Evolutionary conservation across 2,888 invertebrate genomes (phyloP), one percentile per base, ranked within the genome.

Genomic region (Dryobotodes eremita): DNA sequence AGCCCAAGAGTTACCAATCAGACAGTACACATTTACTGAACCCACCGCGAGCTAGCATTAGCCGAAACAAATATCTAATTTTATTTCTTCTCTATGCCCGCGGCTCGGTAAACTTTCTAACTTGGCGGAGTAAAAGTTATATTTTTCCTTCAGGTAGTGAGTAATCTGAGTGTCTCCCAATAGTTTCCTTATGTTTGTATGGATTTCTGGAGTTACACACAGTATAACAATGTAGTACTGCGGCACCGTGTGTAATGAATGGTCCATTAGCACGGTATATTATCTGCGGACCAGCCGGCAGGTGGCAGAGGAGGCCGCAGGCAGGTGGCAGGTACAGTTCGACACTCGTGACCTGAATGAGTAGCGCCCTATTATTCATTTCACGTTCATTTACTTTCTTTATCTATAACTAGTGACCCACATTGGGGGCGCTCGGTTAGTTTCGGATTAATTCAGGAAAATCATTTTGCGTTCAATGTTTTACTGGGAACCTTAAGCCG

Each of bases 321-420:
- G 53, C 26, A n/a, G 77, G 42, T 20, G 26, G 75, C 81, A 81
- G 78, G 77, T 62, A 50, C 57, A 57, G 62, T 65, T 86, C 83
- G 80, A 71, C 84, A 77, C 77, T 85, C 90, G 90, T 91, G 91
- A 91, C 88, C 83, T 71, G 90, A 84, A 89, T 88, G 80, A 85
- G 77, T 84, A 89, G 88, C 71, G 81, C 82, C 73, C 74, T 80
- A 90, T 90, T 89, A 90, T 83, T 71, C 55, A 57, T 75, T 77
- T 77, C 73, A 68, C 76, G 62, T 76, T 74, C 62, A 77, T 82
- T 71, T 72, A 73, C 68, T 62, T 23, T 62, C 62, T 77, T 61
- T 81, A 83, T 46, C 68, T 80, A 77, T 50, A 77, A 66, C 84
- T 70, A 78, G 65, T 65, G 55, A 66, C 15, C 53, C 53, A 26